Evolutionary conservation across 2,113 vertebrate genomes (phyloP), one percentile per base, ranked within the genome.

Genomic region (Ciconia stormi): DNA sequence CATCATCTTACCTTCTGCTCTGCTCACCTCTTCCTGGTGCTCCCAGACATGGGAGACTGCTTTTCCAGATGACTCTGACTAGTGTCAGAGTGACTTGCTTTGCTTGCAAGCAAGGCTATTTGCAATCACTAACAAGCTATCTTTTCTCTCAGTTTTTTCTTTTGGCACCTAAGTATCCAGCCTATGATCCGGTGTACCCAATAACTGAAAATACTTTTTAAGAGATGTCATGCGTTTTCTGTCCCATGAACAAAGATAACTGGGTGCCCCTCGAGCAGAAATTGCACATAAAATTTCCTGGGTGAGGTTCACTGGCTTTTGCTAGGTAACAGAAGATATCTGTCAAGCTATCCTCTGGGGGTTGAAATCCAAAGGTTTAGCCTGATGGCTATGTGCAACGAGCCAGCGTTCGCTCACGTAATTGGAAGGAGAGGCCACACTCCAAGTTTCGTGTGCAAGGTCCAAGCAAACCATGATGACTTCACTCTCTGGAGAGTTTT

Each of bases 111-210:
- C 25, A 88, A 69, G 70, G 21, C 29, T 34, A 42, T 49, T 36
- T 90, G 20, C 0, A 0, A 66, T 55, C 38, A 34, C 13, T 34
- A 53, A 15, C 44, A 36, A 56, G 6, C 46, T 67, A 66, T 10
- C 3, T 79, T 67, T 67, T 32, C 11, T 58, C 61, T 32, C 21
- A 3, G 32, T 55, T 53, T 58, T 44, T 7, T 13, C 17, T 63
- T 79, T 55, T 52, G 40, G 46, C 72, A 72, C 15, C 15, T 56
- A 69, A 61, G 29, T 40, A 55, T 42, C 32, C 42, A 62, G 38
- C 18, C 38, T 59, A 36, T 47, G 34, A 88, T 30, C 8, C 0
- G 0, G 21, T 9, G 36, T 47, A 32, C 30, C 81, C 47, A 59
- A 3, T 9, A 89, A 52, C 38, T 34, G 27, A 79, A 76, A 76